A percentile compares a stretch with the other conserved stretches of the same genome.
Evolutionary conservation across 2,888 invertebrate species (phyloP).

Genomic region (Cryptus armator): DNA sequence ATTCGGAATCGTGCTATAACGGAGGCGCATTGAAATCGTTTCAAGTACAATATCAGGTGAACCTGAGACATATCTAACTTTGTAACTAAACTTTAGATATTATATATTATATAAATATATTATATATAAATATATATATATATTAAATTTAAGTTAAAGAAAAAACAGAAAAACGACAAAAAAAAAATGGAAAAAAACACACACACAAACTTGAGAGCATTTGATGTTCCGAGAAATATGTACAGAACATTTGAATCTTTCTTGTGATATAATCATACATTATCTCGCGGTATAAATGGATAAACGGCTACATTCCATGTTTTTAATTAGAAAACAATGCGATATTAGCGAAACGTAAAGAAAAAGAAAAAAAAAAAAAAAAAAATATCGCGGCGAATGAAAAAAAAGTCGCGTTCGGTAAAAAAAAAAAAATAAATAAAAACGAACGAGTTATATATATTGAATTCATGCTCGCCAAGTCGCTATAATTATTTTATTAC

Average conservation of each 20-base stretch:
- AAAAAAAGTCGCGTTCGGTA: slow-evolving; percentile 2
- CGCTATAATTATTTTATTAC: slow-evolving; percentile 71
- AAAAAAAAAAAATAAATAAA: slow-evolving; percentile 30
- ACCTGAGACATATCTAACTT: slow-evolving; percentile 85
- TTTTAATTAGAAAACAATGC: slow-evolving; percentile 74
- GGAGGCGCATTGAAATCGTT: slow-evolving; percentile 77
- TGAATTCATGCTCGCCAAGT: slow-evolving; percentile 59
- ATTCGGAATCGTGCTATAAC: slow-evolving; percentile 66
- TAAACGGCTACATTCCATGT: slow-evolving; percentile 77
- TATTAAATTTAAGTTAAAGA: slow-evolving; percentile 35
- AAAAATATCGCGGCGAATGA: slow-evolving; percentile 14
- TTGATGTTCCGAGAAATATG: slow-evolving; percentile 80
- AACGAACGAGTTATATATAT: slow-evolving; percentile 44
- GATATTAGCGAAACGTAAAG: slow-evolving; percentile 71
- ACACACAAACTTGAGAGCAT: slow-evolving; percentile 78
- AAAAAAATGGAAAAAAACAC: slow-evolving; percentile 64
- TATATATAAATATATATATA: slow-evolving; percentile 44
- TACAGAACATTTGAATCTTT: slow-evolving; percentile 85
- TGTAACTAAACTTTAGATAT: slow-evolving; percentile 81
- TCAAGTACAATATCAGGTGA: slow-evolving; percentile 84
- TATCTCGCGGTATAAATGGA: slow-evolving; percentile 78
- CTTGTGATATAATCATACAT: slow-evolving; percentile 85
- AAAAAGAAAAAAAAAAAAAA: slow-evolving; percentile 41
- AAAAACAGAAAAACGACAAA: slow-evolving; percentile 51
- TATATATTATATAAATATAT: slow-evolving; percentile 54